These are phyloP conservation scores for Halisarca cf. caerulea DNA, from an alignment of 37 sponge, comb jelly and placozoan species.

Conservation along the genomic window DNA sequence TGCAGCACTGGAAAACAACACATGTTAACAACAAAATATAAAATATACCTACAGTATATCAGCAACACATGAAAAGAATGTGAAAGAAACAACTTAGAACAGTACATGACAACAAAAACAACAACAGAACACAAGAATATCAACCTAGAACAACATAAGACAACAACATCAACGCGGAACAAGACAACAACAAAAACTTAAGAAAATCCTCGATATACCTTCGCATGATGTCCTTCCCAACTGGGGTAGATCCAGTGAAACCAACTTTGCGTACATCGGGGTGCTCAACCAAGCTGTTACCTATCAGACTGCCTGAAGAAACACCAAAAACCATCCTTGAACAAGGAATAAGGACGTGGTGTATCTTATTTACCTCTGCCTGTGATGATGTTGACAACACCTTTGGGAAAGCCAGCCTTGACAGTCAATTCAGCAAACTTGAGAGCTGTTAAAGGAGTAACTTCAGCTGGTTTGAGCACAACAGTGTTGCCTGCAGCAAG, in stretches of 20 bases:
- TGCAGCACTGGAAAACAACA: conserved; percentile 66
- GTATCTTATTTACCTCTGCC: conserved; percentile 73
- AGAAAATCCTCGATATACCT: conserved; percentile 35
- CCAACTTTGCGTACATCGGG: conserved; percentile 87
- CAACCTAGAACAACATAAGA: neutral
- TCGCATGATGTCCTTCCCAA: conserved; percentile 90
- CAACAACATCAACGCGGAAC: no score
- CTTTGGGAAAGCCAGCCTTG: conserved; percentile 87
- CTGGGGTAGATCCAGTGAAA: conserved; percentile 93
- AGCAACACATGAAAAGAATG: no score
- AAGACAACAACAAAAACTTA: no score
- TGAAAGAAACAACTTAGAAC: no score
- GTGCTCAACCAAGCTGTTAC: conserved; percentile 83
- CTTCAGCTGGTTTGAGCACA: conserved; percentile 92
- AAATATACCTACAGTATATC: no score
- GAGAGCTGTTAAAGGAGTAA: conserved; percentile 91
- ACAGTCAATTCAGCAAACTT: conserved; percentile 90
- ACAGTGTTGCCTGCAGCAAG: conserved; percentile 94
- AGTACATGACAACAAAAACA: no score
- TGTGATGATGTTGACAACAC: conserved; percentile 88
- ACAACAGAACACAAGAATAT: neutral
- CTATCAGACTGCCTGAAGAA: conserved; percentile 69
- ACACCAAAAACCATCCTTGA: no score
- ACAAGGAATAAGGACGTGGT: no score
- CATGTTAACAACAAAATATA: conserved; percentile 19